Evolutionary conservation across 92 coral and sea anemone genomes (phyloP).

Genomic region (Plumapathes pennacea): DNA sequence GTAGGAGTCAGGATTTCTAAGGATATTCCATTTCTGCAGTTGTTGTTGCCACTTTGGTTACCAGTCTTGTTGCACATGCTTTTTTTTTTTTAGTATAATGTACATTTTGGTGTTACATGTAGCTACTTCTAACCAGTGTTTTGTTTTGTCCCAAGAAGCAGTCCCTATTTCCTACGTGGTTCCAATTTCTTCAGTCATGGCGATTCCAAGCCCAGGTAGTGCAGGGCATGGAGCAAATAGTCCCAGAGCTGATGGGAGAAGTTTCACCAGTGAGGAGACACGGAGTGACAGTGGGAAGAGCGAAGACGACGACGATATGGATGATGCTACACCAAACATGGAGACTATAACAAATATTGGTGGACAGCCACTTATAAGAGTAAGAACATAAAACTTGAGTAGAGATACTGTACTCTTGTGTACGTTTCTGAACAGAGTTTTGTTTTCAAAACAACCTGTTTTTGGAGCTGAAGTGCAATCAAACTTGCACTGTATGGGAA

Average conservation of each 20-base stretch:
- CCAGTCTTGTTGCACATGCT: too few relatives aligned
- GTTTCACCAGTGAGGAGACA: conserved; percentile 86
- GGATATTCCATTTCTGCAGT: too few relatives aligned
- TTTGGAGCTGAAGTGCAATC: too few relatives aligned
- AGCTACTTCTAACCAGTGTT: too few relatives aligned
- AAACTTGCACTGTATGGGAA: too few relatives aligned
- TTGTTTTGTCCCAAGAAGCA: conserved; percentile 41
- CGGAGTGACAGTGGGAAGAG: conserved; percentile 90
- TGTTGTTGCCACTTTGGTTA: too few relatives aligned
- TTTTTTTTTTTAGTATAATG: too few relatives aligned
- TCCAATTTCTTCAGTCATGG: conserved; percentile 58
- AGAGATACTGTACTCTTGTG: too few relatives aligned
- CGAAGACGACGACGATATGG: conserved; percentile 76
- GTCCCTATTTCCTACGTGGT: conserved; percentile 85
- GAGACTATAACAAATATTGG: conserved; percentile 34
- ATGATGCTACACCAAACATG: conserved; percentile 53
- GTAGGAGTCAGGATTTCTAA: too few relatives aligned
- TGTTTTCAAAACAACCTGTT: too few relatives aligned
- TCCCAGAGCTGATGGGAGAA: conserved; percentile 85
- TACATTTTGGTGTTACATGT: too few relatives aligned
- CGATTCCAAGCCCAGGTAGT: conserved; percentile 60
- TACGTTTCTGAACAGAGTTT: too few relatives aligned
- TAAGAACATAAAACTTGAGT: conserved; percentile 3
- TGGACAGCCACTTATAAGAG: conserved; percentile 75
- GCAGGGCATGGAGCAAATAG: conserved; percentile 72